phyloP scores from a whole-genome alignment of 2,113 vertebrate genomes.

The Menura novaehollandiae region DNA sequence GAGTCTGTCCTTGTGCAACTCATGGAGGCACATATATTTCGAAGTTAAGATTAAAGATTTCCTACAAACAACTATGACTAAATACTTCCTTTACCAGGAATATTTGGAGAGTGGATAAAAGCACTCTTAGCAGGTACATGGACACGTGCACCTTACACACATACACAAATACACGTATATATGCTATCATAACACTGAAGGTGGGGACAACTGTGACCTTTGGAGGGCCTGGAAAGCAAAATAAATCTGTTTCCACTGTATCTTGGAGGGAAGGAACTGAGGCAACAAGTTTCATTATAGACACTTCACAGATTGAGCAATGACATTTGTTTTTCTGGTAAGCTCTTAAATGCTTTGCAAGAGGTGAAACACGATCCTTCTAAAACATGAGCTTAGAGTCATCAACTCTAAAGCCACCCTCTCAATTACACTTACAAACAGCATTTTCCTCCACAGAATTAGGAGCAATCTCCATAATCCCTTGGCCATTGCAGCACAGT shows the following conservation, averaged over 20 bases:
- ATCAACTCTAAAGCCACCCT: not conserved
- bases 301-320: constrained; percentile 35
- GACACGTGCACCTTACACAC: not conserved
- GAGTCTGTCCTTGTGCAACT: not conserved
- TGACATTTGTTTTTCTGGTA: constrained; percentile 57
- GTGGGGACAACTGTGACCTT: not conserved
- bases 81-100: not conserved
- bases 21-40: not conserved
- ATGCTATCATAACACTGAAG: not conserved
- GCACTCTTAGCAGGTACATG: not conserved
- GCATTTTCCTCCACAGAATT: not conserved
- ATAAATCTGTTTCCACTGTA: not conserved
- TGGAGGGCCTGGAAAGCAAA: not conserved
- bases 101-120: not conserved
- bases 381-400: not conserved
- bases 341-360: constrained; percentile 41
- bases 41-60: not conserved
- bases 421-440: constrained; percentile 9
- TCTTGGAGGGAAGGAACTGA: constrained; percentile 26
- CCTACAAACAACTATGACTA: not conserved
- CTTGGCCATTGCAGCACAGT: not conserved
- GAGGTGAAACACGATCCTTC: constrained; percentile 46
- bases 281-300: not conserved
- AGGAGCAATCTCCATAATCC: not conserved
- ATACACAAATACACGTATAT: not conserved